phyloP scores from a whole-genome alignment of 2,797 vertebrate species.

The Brotogeris chrysoptera region DNA sequence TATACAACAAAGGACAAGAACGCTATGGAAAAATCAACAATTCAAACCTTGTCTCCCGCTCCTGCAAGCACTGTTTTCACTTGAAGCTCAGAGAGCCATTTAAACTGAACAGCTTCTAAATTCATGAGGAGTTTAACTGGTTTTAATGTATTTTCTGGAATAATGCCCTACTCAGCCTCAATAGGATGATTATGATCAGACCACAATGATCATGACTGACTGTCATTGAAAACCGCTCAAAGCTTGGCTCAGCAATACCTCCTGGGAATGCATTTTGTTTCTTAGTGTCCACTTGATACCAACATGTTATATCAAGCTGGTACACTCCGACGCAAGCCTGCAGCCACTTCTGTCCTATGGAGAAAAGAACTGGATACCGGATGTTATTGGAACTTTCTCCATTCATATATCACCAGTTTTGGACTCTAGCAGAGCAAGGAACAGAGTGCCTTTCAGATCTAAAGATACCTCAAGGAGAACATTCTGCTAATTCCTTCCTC shows the following conservation, averaged over 20 bases:
- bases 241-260: background rate
- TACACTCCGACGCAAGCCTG: background rate
- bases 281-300: background rate
- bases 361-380: background rate
- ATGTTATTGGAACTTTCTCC: background rate
- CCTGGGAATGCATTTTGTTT: background rate
- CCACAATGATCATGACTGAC: background rate
- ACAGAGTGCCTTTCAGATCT: background rate
- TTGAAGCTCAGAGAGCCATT: fast-evolving
- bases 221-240: background rate
- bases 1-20: background rate
- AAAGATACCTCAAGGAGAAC: background rate
- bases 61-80: background rate
- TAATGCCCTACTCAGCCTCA: background rate
- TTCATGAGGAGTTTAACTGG: background rate
- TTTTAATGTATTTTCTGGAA: background rate
- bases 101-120: background rate
- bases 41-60: background rate
- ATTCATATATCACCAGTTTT: background rate
- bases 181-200: background rate
- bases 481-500: background rate
- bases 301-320: background rate
- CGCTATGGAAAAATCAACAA: background rate
- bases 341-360: background rate
- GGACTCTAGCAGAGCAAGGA: background rate